Conservation (phyloP, 2,797 vertebrate species). For the Pangasius krempfi region DNA sequence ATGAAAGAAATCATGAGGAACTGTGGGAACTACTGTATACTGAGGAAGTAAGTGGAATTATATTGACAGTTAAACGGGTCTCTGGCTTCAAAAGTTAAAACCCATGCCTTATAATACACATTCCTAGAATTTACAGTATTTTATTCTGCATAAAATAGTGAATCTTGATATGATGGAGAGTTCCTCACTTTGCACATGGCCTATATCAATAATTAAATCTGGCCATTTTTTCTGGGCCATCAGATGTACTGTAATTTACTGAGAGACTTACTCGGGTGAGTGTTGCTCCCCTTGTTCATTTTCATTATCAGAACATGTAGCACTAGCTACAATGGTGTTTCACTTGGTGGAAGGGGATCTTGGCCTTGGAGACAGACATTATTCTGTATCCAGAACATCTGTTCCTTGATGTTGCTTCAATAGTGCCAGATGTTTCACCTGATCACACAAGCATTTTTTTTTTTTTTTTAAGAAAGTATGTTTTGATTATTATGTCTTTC, state of each 20-base stretch:
- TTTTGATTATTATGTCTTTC: neutral
- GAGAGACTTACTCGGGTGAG: neutral
- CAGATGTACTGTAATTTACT: neutral
- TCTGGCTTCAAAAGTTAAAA: neutral
- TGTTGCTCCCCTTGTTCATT: neutral
- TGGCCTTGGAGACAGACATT: neutral
- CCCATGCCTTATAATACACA: neutral
- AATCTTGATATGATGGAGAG: neutral
- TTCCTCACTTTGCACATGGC: slow-evolving; percentile 8
- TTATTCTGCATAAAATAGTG: neutral
- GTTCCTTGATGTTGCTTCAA: neutral
- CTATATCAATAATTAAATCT: slow-evolving; percentile 11
- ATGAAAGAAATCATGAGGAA: neutral
- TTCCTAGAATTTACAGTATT: neutral
- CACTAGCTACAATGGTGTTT: neutral
- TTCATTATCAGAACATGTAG: neutral
- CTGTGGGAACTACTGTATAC: too few relatives aligned
- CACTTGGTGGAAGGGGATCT: neutral
- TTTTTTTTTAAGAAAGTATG: neutral
- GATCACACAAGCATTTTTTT: neutral
- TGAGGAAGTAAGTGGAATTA: neutral
- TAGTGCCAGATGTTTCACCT: neutral
- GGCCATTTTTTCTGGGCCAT: neutral
- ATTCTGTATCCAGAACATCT: slow-evolving; percentile 10
- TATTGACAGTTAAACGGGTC: neutral